Conservation (phyloP, 2,888 invertebrate species). For the Drosophila mettleri region DNA sequence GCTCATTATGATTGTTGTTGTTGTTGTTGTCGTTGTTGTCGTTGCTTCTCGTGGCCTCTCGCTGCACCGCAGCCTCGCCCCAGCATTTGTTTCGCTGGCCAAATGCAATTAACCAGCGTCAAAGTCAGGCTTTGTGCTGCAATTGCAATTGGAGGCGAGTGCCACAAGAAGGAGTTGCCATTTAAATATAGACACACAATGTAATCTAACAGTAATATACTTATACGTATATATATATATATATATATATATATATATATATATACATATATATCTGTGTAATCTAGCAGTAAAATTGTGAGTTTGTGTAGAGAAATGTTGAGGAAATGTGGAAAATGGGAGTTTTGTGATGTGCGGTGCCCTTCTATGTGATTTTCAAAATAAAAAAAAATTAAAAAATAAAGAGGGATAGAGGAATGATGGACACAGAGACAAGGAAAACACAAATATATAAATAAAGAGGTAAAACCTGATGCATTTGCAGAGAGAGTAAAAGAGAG, state of each 20-base stretch:
- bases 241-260: background rate
- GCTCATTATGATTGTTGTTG: slow-evolving; percentile 41
- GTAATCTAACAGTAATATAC: background rate
- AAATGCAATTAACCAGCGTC: slow-evolving; percentile 42
- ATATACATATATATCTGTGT: no score
- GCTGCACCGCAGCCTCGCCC: slow-evolving; percentile 10
- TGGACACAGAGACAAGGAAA: background rate
- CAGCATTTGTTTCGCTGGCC: slow-evolving; percentile 11
- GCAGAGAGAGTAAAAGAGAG: background rate
- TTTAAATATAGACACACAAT: background rate
- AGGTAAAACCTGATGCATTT: no score
- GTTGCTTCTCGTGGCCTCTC: slow-evolving; percentile 9
- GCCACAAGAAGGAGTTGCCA: slow-evolving; percentile 8
- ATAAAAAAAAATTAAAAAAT: background rate
- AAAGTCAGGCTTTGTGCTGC: slow-evolving; percentile 45
- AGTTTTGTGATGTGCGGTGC: background rate
- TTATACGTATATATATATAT: background rate
- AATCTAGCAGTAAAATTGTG: background rate
- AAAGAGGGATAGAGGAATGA: no score
- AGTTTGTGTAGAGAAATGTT: background rate
- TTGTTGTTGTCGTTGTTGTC: slow-evolving; percentile 9
- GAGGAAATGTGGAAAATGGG: background rate
- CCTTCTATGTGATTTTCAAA: background rate
- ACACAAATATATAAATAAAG: background rate
- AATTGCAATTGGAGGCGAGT: slow-evolving; percentile 7